Percentiles rank a stretch among this genome's conserved stretches.
Evolutionary conservation across 1,140 invertebrate genomes (phyloP).

Genomic region (Phthorimaea operculella): DNA sequence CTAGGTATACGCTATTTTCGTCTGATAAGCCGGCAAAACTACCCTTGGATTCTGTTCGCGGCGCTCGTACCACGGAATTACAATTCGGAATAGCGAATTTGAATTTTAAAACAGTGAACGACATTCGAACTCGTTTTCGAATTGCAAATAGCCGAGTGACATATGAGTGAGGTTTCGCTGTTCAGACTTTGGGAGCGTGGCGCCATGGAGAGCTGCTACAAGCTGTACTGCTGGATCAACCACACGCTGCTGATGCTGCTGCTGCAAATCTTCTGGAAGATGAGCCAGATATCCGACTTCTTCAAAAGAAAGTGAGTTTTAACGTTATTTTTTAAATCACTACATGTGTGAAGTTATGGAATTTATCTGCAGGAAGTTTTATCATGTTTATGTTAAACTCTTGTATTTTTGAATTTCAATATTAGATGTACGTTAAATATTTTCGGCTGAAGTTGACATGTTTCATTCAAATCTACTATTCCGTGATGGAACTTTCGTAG

Average conservation of each 20-base stretch:
- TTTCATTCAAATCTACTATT: too few relatives aligned
- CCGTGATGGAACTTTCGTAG: too few relatives aligned
- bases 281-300: slow-evolving; percentile 59
- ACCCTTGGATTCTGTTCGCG: slow-evolving; percentile 22
- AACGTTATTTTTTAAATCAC: too few relatives aligned
- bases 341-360: too few relatives aligned
- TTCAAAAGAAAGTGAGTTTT: slow-evolving; percentile 55
- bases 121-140: slow-evolving; percentile 16
- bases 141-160: slow-evolving; percentile 38
- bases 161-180: slow-evolving; percentile 54
- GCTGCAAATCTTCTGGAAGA: slow-evolving; percentile 61
- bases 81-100: neutral
- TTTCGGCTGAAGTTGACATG: too few relatives aligned
- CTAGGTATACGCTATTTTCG: slow-evolving; percentile 38
- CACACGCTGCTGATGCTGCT: slow-evolving; percentile 55
- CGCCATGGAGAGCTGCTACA: slow-evolving; percentile 60
- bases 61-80: slow-evolving; percentile 16
- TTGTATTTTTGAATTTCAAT: too few relatives aligned
- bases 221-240: slow-evolving; percentile 59
- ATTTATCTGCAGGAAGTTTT: too few relatives aligned
- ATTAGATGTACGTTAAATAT: too few relatives aligned
- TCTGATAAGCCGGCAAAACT: slow-evolving; percentile 48
- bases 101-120: slow-evolving; percentile 5
- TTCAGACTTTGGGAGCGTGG: slow-evolving; percentile 40
- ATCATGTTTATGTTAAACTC: too few relatives aligned